These are phyloP conservation scores for Microhierax caerulescens DNA, from an alignment of 2,797 vertebrate species.

Conservation along the genomic window DNA sequence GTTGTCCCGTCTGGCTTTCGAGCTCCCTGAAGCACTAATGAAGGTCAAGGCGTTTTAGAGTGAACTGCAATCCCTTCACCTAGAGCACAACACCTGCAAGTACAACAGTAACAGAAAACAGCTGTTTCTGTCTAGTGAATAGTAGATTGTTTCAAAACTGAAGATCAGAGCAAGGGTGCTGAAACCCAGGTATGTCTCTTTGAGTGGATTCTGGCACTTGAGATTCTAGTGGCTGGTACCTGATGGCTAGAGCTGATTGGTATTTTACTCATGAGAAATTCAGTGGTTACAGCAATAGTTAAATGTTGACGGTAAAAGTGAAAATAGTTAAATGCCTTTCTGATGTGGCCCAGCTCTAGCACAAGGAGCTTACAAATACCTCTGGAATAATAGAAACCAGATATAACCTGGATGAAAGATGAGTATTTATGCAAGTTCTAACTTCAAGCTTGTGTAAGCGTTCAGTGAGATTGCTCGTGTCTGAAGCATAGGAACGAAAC, in stretches of 20 bases:
- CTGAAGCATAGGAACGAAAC: background rate
- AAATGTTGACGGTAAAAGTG: background rate
- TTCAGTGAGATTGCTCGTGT: background rate
- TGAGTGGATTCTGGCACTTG: background rate
- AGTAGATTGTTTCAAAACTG: background rate
- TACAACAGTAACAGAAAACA: background rate
- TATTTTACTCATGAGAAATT: background rate
- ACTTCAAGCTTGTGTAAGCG: background rate
- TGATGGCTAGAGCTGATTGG: background rate
- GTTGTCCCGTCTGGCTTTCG: background rate
- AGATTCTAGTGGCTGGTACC: background rate
- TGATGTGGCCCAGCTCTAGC: background rate
- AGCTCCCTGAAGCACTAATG: slow-evolving; percentile 47
- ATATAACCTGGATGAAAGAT: background rate
- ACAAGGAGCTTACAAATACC: background rate
- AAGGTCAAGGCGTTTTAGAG: slow-evolving; percentile 41
- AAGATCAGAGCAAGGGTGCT: background rate
- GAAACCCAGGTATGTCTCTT: background rate
- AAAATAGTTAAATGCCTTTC: background rate
- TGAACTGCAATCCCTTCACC: slow-evolving; percentile 26
- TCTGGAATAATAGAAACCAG: background rate
- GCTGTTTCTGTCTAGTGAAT: background rate
- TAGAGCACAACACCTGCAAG: background rate
- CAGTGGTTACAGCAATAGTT: background rate
- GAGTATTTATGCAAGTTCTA: background rate